Conservation (phyloP, 2,113 vertebrate genomes). For the Rattus rattus region DNA sequence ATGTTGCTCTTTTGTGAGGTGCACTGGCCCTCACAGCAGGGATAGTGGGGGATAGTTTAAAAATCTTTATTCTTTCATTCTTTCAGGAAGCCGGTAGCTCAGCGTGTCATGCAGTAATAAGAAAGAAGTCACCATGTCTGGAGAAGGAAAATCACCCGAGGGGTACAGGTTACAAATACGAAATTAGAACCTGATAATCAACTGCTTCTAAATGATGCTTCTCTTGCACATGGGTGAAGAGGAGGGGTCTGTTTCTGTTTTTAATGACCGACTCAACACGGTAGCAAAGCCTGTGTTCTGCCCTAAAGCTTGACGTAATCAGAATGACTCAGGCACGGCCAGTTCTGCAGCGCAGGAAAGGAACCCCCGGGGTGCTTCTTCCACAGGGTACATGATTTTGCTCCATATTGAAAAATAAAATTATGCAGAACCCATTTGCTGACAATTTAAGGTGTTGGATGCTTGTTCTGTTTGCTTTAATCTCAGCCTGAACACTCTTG, state of each 20-base stretch:
- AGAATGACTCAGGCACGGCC: background rate
- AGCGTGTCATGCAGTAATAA: background rate
- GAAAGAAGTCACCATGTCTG: background rate
- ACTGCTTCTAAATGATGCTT: background rate
- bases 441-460: background rate
- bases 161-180: background rate
- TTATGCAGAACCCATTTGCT: background rate
- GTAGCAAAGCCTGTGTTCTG: background rate
- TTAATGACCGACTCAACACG: background rate
- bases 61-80: too few species aligned
- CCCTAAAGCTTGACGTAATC: accelerated
- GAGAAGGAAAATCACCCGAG: background rate
- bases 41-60: too few species aligned
- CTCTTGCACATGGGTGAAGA: background rate
- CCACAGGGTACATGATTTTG: background rate
- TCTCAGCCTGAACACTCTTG: background rate
- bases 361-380: background rate
- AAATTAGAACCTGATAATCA: background rate
- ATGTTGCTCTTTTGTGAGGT: too few species aligned
- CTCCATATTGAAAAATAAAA: background rate
- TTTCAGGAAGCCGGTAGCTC: background rate
- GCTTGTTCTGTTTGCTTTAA: background rate
- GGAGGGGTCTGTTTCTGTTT: background rate
- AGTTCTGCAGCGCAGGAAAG: background rate
- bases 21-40: too few species aligned